Conservation (phyloP, 2,888 invertebrate species). For the Odontomyia ornata region DNA sequence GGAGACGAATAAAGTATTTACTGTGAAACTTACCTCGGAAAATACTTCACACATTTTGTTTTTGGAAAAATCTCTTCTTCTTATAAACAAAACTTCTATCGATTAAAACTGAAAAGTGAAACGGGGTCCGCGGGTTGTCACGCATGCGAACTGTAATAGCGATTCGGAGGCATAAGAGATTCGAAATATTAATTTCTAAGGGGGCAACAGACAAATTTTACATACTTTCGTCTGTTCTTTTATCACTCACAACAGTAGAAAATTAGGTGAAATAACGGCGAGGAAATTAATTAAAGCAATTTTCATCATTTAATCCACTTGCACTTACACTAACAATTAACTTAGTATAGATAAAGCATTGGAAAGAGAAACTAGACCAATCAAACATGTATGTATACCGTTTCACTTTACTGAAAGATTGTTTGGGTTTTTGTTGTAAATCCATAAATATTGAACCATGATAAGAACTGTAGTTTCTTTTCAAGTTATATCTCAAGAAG, state of each 20-base stretch:
- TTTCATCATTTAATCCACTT: not conserved
- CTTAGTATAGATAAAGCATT: not conserved
- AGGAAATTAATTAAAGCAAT: not conserved
- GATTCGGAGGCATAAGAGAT: not conserved
- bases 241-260: not conserved
- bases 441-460: no score
- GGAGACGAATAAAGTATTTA: no score
- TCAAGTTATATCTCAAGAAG: no score
- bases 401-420: not conserved
- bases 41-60: not conserved
- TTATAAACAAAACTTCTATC: slow-evolving; percentile 12
- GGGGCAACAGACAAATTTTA: not conserved
- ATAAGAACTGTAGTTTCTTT: no score
- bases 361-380: not conserved
- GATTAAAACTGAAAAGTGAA: not conserved
- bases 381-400: not conserved
- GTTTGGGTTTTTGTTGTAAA: not conserved
- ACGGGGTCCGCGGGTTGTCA: not conserved
- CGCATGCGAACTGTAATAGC: not conserved
- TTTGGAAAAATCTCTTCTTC: not conserved
- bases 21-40: not conserved
- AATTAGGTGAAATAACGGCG: not conserved
- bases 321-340: not conserved
- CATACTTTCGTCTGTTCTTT: not conserved
- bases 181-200: not conserved